A percentile compares a stretch with the other conserved stretches of the same genome.
Conservation (phyloP, 2,797 vertebrate species). For the Enteromius argenteus region DNA sequence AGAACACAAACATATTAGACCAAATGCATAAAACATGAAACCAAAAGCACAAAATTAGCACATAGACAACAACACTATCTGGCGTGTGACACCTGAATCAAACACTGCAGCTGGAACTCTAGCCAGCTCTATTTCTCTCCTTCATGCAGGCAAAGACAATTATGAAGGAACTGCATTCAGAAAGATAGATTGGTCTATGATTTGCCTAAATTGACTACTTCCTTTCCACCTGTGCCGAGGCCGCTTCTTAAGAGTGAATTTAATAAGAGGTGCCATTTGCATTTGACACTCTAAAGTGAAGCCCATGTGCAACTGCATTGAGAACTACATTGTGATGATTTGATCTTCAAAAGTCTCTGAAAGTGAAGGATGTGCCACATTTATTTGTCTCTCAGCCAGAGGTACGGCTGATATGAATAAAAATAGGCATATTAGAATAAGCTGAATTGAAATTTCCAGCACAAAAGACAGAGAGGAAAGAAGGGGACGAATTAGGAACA, state of each 20-base stretch:
- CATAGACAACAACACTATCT: slow-evolving; percentile 8
- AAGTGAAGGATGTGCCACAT: slow-evolving; percentile 22
- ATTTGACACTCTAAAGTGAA: slow-evolving; percentile 26
- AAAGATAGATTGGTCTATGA: slow-evolving; percentile 29
- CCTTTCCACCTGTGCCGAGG: slow-evolving; percentile 14
- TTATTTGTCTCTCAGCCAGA: slow-evolving; percentile 36
- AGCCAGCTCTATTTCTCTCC: slow-evolving; percentile 16
- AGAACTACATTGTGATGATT: slow-evolving; percentile 32
- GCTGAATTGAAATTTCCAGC: slow-evolving; percentile 6
- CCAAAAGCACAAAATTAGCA: not conserved
- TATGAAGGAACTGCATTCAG: slow-evolving; percentile 12
- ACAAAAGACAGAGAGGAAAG: not conserved
- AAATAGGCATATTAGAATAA: slow-evolving; percentile 13
- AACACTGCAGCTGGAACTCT: slow-evolving; percentile 25
- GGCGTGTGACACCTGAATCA: not conserved
- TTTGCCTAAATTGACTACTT: slow-evolving; percentile 32
- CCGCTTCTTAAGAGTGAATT: slow-evolving; percentile 6
- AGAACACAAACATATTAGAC: slow-evolving; percentile 7
- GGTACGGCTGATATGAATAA: not conserved
- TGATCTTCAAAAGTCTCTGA: slow-evolving; percentile 31
- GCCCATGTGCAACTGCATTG: not conserved
- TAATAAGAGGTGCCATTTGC: slow-evolving; percentile 23
- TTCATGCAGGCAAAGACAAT: slow-evolving; percentile 14
- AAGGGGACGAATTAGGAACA: not conserved
- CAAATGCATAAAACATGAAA: slow-evolving; percentile 27